phyloP scores from a whole-genome alignment of 2,113 vertebrate species.

The Poeciliopsis occidentalis region DNA sequence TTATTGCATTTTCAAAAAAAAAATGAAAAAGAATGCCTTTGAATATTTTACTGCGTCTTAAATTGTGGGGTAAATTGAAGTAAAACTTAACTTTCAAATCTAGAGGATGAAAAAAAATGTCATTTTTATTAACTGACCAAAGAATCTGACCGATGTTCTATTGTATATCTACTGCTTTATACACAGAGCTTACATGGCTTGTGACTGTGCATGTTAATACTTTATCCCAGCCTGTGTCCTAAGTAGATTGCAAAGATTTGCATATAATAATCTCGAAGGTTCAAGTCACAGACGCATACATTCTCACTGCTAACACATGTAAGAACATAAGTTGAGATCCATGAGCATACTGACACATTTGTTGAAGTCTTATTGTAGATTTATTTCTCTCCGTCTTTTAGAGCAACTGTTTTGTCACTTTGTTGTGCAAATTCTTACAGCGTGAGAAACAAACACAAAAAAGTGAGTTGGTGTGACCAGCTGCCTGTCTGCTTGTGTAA shows the following conservation, averaged over 20 bases:
- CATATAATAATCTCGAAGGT: slow-evolving; percentile 59
- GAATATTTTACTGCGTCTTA: slow-evolving; percentile 1
- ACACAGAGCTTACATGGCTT: slow-evolving; percentile 49
- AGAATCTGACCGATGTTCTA: slow-evolving; percentile 38
- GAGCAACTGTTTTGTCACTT: neutral
- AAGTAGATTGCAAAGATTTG: slow-evolving; percentile 65
- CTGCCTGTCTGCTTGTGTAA: slow-evolving; percentile 10
- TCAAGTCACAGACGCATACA: slow-evolving; percentile 21
- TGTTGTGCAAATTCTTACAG: neutral
- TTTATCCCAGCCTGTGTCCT: slow-evolving; percentile 58
- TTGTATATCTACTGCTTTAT: slow-evolving; percentile 34
- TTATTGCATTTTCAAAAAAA: slow-evolving; percentile 17
- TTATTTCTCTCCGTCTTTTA: neutral
- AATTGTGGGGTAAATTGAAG: neutral
- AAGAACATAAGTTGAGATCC: slow-evolving; percentile 41
- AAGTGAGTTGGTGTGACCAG: slow-evolving; percentile 1
- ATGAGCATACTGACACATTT: slow-evolving; percentile 51
- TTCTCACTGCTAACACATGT: slow-evolving; percentile 27
- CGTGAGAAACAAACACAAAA: neutral
- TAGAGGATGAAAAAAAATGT: neutral
- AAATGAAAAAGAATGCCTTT: neutral
- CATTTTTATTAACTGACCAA: neutral
- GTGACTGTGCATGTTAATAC: slow-evolving; percentile 66
- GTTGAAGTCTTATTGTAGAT: slow-evolving; percentile 16
- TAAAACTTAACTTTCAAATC: neutral